Evolutionary conservation across 2,888 invertebrate genomes (phyloP).

Genomic region (Xestia sexstrigata): DNA sequence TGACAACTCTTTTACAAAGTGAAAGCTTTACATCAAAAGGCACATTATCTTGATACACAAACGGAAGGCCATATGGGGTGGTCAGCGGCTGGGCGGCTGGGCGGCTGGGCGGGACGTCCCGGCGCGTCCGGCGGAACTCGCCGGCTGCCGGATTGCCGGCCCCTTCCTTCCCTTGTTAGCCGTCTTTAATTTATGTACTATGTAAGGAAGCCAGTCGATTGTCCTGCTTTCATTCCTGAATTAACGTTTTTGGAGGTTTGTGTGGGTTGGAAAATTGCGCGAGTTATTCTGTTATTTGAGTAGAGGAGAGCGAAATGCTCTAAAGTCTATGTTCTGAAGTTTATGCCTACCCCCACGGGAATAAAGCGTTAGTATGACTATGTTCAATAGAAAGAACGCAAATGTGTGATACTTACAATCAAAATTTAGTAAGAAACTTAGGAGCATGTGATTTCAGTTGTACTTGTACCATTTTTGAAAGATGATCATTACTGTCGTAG

Average conservation of each 20-base stretch:
- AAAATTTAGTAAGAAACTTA: too few species aligned
- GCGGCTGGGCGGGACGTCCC: constrained; percentile 58
- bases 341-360: not conserved
- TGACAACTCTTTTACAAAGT: constrained; percentile 60
- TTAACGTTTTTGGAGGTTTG: constrained; percentile 44
- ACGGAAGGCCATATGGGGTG: constrained; percentile 68
- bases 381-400: not conserved
- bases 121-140: constrained; percentile 76
- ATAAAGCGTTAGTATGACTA: not conserved
- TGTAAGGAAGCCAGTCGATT: constrained; percentile 60
- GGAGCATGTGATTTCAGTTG: not conserved
- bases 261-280: constrained; percentile 26
- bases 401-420: too few species aligned
- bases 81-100: too few species aligned
- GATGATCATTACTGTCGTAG: not conserved
- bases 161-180: constrained; percentile 74
- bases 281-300: constrained; percentile 6
- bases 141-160: constrained; percentile 74
- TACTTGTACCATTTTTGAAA: not conserved
- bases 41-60: constrained; percentile 65
- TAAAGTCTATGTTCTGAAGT: not conserved
- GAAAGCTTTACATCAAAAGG: constrained; percentile 62
- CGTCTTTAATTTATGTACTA: constrained; percentile 67
- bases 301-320: not conserved
- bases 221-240: constrained; percentile 65